These are phyloP conservation scores for Pachycephus smyrnensis DNA, from an alignment of 2,888 invertebrate species.

Conservation along the genomic window DNA sequence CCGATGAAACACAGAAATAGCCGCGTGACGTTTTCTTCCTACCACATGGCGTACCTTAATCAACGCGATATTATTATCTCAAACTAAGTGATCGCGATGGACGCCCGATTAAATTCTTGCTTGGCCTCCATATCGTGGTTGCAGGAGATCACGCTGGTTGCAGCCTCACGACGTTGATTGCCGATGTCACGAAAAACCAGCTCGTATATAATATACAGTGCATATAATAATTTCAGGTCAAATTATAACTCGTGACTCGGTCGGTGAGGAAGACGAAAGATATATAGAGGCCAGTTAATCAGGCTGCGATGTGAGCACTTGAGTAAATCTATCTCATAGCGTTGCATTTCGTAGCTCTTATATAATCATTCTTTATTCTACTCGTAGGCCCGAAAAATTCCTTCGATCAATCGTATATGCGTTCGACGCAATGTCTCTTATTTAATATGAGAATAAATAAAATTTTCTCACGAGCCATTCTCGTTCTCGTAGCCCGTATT, in stretches of 20 bases:
- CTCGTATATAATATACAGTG: background rate
- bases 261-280: background rate
- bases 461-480: background rate
- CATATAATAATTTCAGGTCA: background rate
- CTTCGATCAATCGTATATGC: background rate
- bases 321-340: background rate
- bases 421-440: background rate
- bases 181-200: background rate
- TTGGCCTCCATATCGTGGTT: background rate
- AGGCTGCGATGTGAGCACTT: background rate
- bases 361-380: background rate
- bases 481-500: background rate
- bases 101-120: background rate
- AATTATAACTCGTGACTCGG: background rate
- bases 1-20: background rate
- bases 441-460: background rate
- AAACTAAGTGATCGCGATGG: background rate
- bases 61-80: background rate
- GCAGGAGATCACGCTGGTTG: background rate
- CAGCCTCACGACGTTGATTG: background rate
- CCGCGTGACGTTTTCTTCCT: too few relatives aligned
- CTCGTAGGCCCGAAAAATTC: background rate
- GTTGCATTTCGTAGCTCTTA: background rate
- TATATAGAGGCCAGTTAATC: background rate
- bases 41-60: too few relatives aligned